Evolutionary conservation across 2,113 vertebrate species (phyloP), one percentile per base, ranked within the genome.

Genomic region (Malurus melanocephalus): DNA sequence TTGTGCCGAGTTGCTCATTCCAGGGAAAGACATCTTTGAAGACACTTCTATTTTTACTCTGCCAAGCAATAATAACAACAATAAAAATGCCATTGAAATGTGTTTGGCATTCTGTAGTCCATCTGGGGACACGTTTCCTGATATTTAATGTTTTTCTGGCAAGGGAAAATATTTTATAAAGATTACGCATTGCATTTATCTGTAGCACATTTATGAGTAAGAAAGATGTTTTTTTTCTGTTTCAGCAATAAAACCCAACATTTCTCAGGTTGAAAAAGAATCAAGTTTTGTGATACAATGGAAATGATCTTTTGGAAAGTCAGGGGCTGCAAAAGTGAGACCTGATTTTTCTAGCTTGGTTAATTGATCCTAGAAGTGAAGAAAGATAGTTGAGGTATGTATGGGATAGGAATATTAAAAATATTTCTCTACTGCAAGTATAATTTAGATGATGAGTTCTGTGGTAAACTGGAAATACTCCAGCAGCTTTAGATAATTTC

Each of bases 21-120:
- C 23, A 66, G 18, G 23, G 42, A 75, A 87, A 88, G 38, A 81
- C 52, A 74, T 48, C 56, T 93, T 85, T 92, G 85, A 92, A 82
- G 52, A 67, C 9, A 45, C 16, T 45, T 80, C 35, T 75, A 69
- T 59, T 94, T 91, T 86, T 43, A 55, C 48, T 76, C 40, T 52
- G n/a, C 76, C 62, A 76, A 67, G 56, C 40, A 82, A 52, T 83
- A 88, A 80, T 33, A 94, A 73, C 57, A 91, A 75, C 49, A 51
- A 48, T 81, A 88, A 94, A 94, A 87, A 53, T 84, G 56, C 45
- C 23, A 38, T 11, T 66, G 67, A 90, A 80, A 68, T 3, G 10
- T 72, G 45, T 76, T 90, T 87, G 8, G 55, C 10, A 9, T 91
- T 94, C 38, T 81, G 51, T 49, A 84, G 66, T 87, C 26, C 64